Conservation (phyloP, 2,797 vertebrate species). For the Rhinatrema bivittatum region DNA sequence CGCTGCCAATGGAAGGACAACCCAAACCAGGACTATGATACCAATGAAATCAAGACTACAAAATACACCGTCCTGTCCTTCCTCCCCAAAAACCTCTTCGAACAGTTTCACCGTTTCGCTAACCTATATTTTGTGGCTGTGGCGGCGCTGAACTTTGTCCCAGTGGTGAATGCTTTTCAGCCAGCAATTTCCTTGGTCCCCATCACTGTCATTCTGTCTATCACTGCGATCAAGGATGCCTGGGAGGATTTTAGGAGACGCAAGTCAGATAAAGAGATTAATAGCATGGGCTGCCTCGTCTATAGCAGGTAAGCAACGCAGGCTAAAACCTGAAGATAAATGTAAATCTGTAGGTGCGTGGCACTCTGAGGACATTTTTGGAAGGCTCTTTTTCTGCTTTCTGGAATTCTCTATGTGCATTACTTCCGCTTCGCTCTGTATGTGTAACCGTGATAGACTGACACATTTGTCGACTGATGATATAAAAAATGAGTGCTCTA, state of each 20-base stretch:
- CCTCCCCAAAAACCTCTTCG: slow-evolving; percentile 78
- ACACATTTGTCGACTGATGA: too few species aligned
- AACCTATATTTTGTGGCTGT: slow-evolving; percentile 84
- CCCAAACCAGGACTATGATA: slow-evolving; percentile 66
- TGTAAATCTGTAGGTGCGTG: too few species aligned
- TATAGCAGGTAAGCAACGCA: slow-evolving; percentile 73
- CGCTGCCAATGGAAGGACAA: slow-evolving; percentile 56
- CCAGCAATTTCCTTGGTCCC: slow-evolving; percentile 78
- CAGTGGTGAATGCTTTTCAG: slow-evolving; percentile 80
- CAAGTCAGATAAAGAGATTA: slow-evolving; percentile 75
- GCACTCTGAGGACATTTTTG: too few species aligned
- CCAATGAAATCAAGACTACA: slow-evolving; percentile 82
- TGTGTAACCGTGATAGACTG: too few species aligned
- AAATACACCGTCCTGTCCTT: slow-evolving; percentile 79
- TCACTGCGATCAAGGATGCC: slow-evolving; percentile 82
- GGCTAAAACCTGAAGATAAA: background rate
- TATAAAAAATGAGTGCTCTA: too few species aligned
- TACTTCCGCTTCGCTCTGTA: too few species aligned
- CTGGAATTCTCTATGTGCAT: too few species aligned
- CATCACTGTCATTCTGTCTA: slow-evolving; percentile 68
- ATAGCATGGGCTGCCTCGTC: slow-evolving; percentile 66
- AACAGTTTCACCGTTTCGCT: slow-evolving; percentile 83
- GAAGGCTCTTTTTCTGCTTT: too few species aligned
- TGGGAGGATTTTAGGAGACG: slow-evolving; percentile 86
- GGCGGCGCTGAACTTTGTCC: slow-evolving; percentile 78